Evolutionary conservation across 1,140 invertebrate species (phyloP).

Genomic region (Gonioctena quinquepunctata): DNA sequence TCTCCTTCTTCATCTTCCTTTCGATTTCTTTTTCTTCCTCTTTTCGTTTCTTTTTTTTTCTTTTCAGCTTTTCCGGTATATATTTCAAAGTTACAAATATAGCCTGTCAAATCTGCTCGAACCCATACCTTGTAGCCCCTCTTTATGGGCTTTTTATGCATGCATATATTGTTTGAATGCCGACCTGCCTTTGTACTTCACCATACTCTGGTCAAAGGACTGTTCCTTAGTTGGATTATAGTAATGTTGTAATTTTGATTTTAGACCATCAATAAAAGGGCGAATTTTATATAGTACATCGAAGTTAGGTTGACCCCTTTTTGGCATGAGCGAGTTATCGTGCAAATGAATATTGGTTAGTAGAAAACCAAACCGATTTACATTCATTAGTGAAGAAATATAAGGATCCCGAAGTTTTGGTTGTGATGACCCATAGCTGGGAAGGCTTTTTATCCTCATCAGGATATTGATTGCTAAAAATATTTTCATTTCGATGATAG

Average conservation of each 20-base stretch:
- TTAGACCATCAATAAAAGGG: constrained; percentile 44
- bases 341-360: constrained; percentile 51
- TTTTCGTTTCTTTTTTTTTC: neutral
- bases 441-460: constrained; percentile 35
- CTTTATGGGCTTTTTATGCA: constrained; percentile 52
- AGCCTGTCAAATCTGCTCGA: constrained; percentile 22
- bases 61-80: constrained; percentile 26
- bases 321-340: constrained; percentile 47
- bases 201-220: constrained; percentile 52
- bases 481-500: constrained; percentile 14
- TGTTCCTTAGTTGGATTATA: constrained; percentile 40
- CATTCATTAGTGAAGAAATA: constrained; percentile 42
- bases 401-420: constrained; percentile 19
- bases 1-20: neutral
- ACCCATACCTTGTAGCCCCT: constrained; percentile 49
- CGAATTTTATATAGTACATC: constrained; percentile 55
- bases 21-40: neutral
- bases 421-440: constrained; percentile 24
- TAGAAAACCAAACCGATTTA: constrained; percentile 55
- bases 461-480: constrained; percentile 22
- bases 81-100: constrained; percentile 25
- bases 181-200: constrained; percentile 50
- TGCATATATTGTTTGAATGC: constrained; percentile 51
- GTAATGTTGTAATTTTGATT: constrained; percentile 38
- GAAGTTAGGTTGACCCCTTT: constrained; percentile 40